Base-by-base conservation (phyloP, 2,888 invertebrate species). In the Tinea pellionella region DNA sequence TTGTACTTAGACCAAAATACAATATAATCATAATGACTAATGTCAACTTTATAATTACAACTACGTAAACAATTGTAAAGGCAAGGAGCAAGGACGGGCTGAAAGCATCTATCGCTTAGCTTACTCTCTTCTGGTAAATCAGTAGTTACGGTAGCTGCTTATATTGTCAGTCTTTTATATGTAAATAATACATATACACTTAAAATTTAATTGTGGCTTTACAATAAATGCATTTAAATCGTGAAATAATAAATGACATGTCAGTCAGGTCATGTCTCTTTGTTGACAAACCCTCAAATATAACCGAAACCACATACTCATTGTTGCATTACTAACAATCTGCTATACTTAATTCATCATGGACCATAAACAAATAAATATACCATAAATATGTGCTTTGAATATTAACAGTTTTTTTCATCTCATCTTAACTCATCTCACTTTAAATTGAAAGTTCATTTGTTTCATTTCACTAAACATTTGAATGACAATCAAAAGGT, bases 31-130 rank as follows among this genome's bases (percentile, higher is more conserved):
- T 24, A 59, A 30, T 13, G 57, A 30, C 57, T 32, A 57, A 57
- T 32, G 57, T 57, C 57, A 57, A 57, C 32, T 57, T 47, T 51
- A 37, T 56, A 43, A 59, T 59, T 62, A 60, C 58, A 47, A 59
- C 59, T 24, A 56, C 60, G 59, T 59, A 61, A 83, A 78, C 78
- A 77, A 13, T 29, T 78, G 84, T 81, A 81, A 84, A 85, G 85
- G 85, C 86, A 82, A 85, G 84, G 83, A 82, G 81, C 77, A 79
- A 86, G 86, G 86, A 86, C 86, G 86, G 86, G 86, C 82, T 79
- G 78, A 83, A 84, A 86, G 85, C 84, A 78, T 80, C 78, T 80
- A 29, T 53, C 53, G 32, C 53, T 75, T 80, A 73, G 76, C 81
- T 77, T 77, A 78, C 80, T 80, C 78, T 75, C 78, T 76, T 77